Evolutionary conservation across 2,888 invertebrate species (phyloP), one percentile per base, ranked within the genome.

Genomic region (Drosophila fungiperda): DNA sequence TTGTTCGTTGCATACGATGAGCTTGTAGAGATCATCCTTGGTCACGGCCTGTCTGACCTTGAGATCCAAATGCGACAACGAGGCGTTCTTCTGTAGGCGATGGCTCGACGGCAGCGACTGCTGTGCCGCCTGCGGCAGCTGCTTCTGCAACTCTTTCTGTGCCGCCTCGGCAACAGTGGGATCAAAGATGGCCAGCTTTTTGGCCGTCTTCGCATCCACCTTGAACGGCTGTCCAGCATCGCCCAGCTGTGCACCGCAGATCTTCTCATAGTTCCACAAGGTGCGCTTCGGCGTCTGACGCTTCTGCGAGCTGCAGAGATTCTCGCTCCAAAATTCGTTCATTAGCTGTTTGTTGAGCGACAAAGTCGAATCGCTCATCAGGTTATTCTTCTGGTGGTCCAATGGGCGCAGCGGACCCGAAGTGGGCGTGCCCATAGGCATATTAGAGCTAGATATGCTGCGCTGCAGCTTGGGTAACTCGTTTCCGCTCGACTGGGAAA

Each of bases 191-290:
- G 92, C 92, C 59, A 92, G 63, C 52, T 92, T 92, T 59, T 91
- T 92, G 33, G 92, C 92, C 12, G 92, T 92, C 75, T 92, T 91
- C 17, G 90, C 92, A 59, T 92, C 92, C 42, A 92, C 90, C 36
- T 90, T 92, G 5, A 92, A 78, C 0, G 92, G 92, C 17, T 90
- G 90, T 0, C 91, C 92, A 0, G 83, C 91, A 62, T 87, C 90
- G 4, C 90, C 91, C 64, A 90, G 61, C 38, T 90, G 86, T 1
- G 86, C 88, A 2, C 90, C 90, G 61, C 92, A 91, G 4, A 93
- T 93, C 74, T 93, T 93, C 36, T 93, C 92, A 73, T 92, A 93
- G 81, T 93, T 93, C 93, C 93, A 93, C 11, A 91, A 87, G 0
- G 92, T 87, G 11, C 91, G 91, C 60, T 92, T 93, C 3, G 91